Conservation (phyloP, 2,797 vertebrate genomes). For the Paramormyrops hopkinsi region DNA sequence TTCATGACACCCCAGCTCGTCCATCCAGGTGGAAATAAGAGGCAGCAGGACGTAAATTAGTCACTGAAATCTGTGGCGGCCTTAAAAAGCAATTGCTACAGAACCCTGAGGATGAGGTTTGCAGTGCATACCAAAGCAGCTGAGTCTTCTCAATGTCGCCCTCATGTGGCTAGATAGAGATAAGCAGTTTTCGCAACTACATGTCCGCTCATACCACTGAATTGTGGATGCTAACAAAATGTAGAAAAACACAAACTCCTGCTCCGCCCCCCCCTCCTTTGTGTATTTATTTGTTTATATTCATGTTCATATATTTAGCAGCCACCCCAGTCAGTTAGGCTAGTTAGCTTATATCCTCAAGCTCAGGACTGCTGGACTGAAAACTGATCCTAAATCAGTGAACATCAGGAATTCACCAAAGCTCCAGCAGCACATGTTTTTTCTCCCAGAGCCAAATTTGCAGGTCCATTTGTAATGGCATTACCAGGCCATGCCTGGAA, state of each 20-base stretch:
- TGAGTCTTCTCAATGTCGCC: neutral
- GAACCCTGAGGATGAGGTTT: neutral
- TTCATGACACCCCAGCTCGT: neutral
- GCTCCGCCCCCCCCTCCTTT: neutral
- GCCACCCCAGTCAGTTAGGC: neutral
- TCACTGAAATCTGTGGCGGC: neutral
- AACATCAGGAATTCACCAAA: neutral
- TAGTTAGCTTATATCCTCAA: neutral
- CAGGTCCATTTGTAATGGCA: conserved; percentile 28
- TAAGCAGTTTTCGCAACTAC: neutral
- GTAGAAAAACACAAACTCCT: neutral
- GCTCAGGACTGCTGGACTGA: neutral
- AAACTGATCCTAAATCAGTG: neutral
- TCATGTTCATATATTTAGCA: neutral
- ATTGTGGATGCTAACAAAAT: neutral
- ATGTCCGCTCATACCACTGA: neutral
- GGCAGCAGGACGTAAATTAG: neutral
- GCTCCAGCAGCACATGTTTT: neutral
- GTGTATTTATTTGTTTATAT: neutral
- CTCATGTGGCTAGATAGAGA: neutral
- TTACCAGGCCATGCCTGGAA: conserved; percentile 42
- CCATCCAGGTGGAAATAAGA: neutral
- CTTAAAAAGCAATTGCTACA: neutral
- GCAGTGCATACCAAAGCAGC: neutral
- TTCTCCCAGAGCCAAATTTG: conserved; percentile 22